Base-by-base conservation (phyloP, 2,888 invertebrate genomes). In the Orgyia antiqua region DNA sequence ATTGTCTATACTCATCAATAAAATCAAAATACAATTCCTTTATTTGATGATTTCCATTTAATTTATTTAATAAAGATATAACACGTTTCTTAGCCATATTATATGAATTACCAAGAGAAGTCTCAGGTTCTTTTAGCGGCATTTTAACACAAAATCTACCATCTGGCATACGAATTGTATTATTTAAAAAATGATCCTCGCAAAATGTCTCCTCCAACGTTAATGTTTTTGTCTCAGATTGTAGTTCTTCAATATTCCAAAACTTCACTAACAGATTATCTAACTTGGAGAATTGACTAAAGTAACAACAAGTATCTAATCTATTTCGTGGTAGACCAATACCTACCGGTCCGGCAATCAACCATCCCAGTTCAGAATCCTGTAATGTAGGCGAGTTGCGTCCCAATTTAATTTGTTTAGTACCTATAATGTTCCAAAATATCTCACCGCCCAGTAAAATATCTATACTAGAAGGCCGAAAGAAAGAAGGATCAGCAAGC, bases 101-200 rank as follows among this genome's bases (percentile, higher is more conserved):
- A 19, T 31, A 31, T 10, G 25, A 19, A 4, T 31, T 24, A 21
- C 27, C 26, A n/a, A 31, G 27, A 3, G 17, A n/a, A 1, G 27
- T 20, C 18, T 33, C 38, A 7, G 41, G 46, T 27, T 45, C 45
- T 1, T 15, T 25, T 2, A 48, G 28, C 2, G 43, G 51, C 13
- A 45, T 36, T 9, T 17, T 24, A 1, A 45, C 49, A 2, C 23
- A 37, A 29, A 47, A 49, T 23, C 45, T 19, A 18, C 47, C 47
- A 23, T 36, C 15, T 9, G 25, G 10, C 12, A 39, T 17, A 15
- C 42, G 44, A 8, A 5, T 26, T 6, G 38, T 37, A 23, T 24
- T 42, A 20, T 36, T 12, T 3, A 24, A 13, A 24, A 42, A 50
- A 18, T 42, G 36, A 6, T 13, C 7, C 24, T 46, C 44, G 29